Percentiles rank a stretch among this genome's conserved stretches.
Evolutionary conservation across 2,113 vertebrate species (phyloP).

Genomic region (Scolopax mira): DNA sequence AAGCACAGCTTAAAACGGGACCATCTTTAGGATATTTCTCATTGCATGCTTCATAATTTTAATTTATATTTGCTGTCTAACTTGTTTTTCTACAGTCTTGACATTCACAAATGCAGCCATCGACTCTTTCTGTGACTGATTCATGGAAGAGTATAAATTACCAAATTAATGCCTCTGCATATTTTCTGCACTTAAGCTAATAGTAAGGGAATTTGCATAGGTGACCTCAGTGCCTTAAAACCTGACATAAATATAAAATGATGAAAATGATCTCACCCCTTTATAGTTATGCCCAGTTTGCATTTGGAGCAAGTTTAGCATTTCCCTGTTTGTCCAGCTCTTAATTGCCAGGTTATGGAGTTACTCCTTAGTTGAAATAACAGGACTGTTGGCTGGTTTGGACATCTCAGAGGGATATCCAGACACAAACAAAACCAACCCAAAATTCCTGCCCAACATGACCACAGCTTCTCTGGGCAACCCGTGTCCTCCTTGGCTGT

Average conservation of each 20-base stretch:
- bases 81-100: neutral
- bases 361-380: neutral
- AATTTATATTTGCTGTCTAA: neutral
- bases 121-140: neutral
- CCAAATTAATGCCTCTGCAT: neutral
- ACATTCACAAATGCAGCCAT: neutral
- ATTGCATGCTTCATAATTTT: neutral
- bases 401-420: neutral
- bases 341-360: neutral
- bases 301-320: neutral
- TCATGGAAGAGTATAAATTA: neutral
- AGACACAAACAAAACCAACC: neutral
- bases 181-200: neutral
- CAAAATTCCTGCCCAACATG: neutral
- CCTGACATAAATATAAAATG: neutral
- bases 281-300: accelerated
- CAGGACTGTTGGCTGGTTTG: neutral
- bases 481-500: neutral
- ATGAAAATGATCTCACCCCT: neutral
- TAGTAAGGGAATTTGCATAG: neutral
- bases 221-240: conserved; percentile 1
- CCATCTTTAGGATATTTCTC: neutral
- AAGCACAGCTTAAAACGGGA: neutral
- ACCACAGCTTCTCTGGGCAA: neutral
- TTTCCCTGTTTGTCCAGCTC: neutral